Base-by-base conservation (phyloP, 2,797 vertebrate genomes). In the Cryptoprocta ferox region DNA sequence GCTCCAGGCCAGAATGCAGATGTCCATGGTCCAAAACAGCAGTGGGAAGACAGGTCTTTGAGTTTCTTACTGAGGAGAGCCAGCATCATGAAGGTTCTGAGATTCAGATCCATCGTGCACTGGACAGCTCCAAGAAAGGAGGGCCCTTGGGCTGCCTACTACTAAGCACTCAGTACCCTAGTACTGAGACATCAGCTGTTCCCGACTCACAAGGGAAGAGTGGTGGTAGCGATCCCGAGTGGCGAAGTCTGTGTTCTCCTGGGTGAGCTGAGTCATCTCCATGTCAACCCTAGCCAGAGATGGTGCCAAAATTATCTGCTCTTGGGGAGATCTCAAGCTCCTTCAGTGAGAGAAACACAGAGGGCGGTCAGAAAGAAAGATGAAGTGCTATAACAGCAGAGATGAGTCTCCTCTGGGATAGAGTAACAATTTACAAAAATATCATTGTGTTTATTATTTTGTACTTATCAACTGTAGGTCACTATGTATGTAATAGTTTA, bases 241-340 rank as follows among this genome's bases (percentile, higher is more conserved):
- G 91, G 99, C 99, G 2, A 99, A 99, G 98, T 99, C 99, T 1
- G 98, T 95, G 1, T 99, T 99, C 98, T 99, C 99, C 98, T 99
- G 99, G 0, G 99, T 99, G 98, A 99, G 99, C 98, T 99, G 99
- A 50, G 98, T 99, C 98, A 99, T 99, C 98, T 99, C 99, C 99
- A 99, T 98, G 90, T 99, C 99, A 37, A 99, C 99, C 88, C 98
- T 98, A 3, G 98, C 98, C 97, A 99, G 98, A 97, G 99, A 99
- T 0, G 99, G 99, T 0, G 99, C 99, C 98, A 99, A 98, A 88
- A 99, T 98, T 0, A 99, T 99, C 98, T 99, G 99, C 94, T 99
- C 99, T 96, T 61, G 98, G 28, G 98, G 97, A 71, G 97, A 82
- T 32, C 70, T 97, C 95, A 98, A 98, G 78, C 98, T 98, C 98